Base-by-base conservation (phyloP, 35 echinoderm and acorn worm genomes). In the Patiria miniata region DNA sequence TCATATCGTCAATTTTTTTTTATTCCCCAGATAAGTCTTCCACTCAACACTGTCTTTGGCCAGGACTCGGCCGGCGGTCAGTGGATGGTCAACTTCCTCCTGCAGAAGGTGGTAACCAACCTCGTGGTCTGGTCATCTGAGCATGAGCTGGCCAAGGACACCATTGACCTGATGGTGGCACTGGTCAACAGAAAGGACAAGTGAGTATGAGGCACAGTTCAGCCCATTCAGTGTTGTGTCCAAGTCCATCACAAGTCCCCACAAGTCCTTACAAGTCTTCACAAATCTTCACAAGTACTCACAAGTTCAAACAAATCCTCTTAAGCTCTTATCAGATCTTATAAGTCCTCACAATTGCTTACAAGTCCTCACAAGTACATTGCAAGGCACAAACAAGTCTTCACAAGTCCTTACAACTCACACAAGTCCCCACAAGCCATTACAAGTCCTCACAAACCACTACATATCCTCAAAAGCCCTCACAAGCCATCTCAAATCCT, bases 91-190 rank as follows among this genome's bases (percentile, higher is more conserved):
- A 61, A 93, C 30, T 95, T 89, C 39, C 93, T 99, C 5, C 55
- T 99, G 18, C 88, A 99, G 33, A 99, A 99, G 77, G 83, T 88
- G 61, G 54, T 92, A 12, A 90, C 89, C 40, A 99, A 99, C 52
- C 83, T 99, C 16, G 81, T 90, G 7, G 82, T 95, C 5, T 99
- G 96, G 96, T 94, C 92, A 21, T 86, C 93, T 26, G 96, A 99
- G 36, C 89, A 95, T 59, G 83, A 57, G 6, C 86, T 99, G 8
- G 93, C 93, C 50, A 94, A 86, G 16, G 96, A 99, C 58, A 99
- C 96, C 0, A 90, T 92, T 8, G 82, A 94, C 56, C 55, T 95
- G 37, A 79, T 94, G 58, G 96, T 98, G 8, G 53, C 96, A 33
- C 61, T 99, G 34, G 91, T 99, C 37, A 85, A 99, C 65, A 91